A percentile compares a stretch with the other conserved stretches of the same genome.
These are phyloP conservation scores for Onychomys torridus DNA, from an alignment of 2,797 vertebrate species.

Conservation along the genomic window DNA sequence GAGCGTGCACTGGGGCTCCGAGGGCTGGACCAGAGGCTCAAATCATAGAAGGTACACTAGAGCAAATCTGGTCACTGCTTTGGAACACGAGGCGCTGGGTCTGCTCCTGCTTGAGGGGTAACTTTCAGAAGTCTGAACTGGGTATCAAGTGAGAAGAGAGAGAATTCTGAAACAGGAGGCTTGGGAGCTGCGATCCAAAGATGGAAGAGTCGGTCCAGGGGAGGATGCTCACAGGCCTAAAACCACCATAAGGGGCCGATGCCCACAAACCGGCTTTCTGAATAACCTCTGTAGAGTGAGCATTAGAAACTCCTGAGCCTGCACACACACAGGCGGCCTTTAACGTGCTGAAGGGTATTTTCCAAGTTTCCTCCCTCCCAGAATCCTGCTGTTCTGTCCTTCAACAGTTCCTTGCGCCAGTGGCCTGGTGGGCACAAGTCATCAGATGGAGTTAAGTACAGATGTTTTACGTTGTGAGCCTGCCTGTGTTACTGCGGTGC, in stretches of 20 bases:
- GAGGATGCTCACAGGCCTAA: conserved; percentile 26
- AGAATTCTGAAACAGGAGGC: conserved; percentile 33
- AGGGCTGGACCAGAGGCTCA: conserved; percentile 12
- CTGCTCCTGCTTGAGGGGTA: conserved; percentile 62
- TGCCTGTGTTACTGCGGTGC: conserved; percentile 36
- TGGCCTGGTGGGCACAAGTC: not conserved
- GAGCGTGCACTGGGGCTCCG: conserved; percentile 55
- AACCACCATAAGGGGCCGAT: not conserved
- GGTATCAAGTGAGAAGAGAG: conserved; percentile 52
- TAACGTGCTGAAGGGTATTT: not conserved
- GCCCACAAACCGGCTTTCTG: not conserved
- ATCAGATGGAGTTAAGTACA: conserved; percentile 2
- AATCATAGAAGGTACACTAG: not conserved
- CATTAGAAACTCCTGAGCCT: not conserved
- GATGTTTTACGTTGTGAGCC: not conserved
- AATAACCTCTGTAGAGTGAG: not conserved
- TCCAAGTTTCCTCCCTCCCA: conserved; percentile 41
- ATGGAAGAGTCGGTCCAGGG: not conserved
- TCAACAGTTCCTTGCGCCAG: not conserved
- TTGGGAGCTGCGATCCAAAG: not conserved
- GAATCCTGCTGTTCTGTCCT: conserved; percentile 41
- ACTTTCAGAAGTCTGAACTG: conserved; percentile 64
- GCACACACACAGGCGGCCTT: not conserved
- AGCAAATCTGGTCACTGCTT: not conserved
- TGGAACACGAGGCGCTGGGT: conserved; percentile 16